Conservation (phyloP, 2,797 vertebrate species). For the Alauda arvensis region DNA sequence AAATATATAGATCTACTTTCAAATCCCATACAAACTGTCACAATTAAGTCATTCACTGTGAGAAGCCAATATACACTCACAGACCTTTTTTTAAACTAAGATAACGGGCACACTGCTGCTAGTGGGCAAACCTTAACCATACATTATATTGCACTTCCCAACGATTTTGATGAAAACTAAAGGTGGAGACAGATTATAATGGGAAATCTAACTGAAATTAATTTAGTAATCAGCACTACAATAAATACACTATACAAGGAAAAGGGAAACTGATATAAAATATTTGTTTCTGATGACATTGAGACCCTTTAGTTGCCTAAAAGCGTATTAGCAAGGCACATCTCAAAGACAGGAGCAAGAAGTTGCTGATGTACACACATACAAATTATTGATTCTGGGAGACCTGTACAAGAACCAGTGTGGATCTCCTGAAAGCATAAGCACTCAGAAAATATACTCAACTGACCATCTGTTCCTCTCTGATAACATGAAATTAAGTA, state of each 20-base stretch:
- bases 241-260: neutral
- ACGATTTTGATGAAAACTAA: conserved; percentile 74
- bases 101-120: conserved; percentile 64
- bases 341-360: neutral
- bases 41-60: conserved; percentile 55
- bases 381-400: neutral
- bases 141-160: conserved; percentile 56
- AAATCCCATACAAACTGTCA: conserved; percentile 57
- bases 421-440: conserved; percentile 31
- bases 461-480: conserved; percentile 69
- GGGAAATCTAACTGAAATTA: conserved; percentile 75
- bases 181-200: conserved; percentile 74
- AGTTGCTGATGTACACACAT: neutral
- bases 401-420: neutral
- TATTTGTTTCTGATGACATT: neutral
- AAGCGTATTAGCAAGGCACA: neutral
- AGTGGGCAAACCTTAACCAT: conserved; percentile 64
- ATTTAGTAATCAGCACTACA: conserved; percentile 23
- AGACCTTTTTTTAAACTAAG: conserved; percentile 19
- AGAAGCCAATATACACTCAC: conserved; percentile 26
- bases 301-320: neutral
- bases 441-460: conserved; percentile 45
- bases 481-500: conserved; percentile 66
- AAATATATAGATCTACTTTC: neutral
- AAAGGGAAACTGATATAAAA: neutral